Conservation (phyloP, 2,797 vertebrate genomes). For the Centroberyx gerrardi region DNA sequence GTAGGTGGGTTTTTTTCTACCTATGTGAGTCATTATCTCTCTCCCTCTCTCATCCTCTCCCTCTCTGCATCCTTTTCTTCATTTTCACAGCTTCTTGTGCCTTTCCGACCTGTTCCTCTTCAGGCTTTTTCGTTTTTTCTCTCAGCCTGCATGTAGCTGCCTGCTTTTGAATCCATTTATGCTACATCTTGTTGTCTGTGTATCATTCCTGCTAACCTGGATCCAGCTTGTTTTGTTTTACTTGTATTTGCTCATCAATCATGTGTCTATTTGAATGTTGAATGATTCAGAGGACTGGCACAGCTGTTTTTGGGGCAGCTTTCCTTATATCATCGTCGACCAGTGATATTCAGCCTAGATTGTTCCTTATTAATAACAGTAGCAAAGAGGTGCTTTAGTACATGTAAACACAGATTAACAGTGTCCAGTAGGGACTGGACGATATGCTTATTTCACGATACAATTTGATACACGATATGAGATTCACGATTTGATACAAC, state of each 20-base stretch:
- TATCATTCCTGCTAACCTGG: constrained; percentile 6
- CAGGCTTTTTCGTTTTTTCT: constrained; percentile 19
- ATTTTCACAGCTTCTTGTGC: background rate
- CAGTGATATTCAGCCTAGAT: constrained; percentile 1
- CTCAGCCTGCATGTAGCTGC: constrained; percentile 9
- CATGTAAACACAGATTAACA: background rate
- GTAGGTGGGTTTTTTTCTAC: constrained; percentile 73
- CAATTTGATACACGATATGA: too few species aligned
- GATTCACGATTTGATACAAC: too few species aligned
- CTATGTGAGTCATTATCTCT: constrained; percentile 23
- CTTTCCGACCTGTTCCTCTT: constrained; percentile 1
- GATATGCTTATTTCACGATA: too few species aligned
- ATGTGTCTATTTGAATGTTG: constrained; percentile 11
- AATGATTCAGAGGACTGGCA: constrained; percentile 20
- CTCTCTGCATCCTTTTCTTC: constrained; percentile 8
- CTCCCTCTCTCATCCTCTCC: background rate
- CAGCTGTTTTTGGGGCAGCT: background rate
- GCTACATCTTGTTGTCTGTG: constrained; percentile 19
- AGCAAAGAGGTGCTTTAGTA: background rate
- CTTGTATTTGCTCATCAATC: constrained; percentile 29
- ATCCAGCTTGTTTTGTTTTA: constrained; percentile 22
- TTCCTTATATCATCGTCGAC: background rate
- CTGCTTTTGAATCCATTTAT: constrained; percentile 6
- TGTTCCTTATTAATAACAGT: background rate
- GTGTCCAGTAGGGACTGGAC: background rate